Evolutionary conservation across 2,113 vertebrate species (phyloP).

Genomic region (Pycnonotus jocosus): DNA sequence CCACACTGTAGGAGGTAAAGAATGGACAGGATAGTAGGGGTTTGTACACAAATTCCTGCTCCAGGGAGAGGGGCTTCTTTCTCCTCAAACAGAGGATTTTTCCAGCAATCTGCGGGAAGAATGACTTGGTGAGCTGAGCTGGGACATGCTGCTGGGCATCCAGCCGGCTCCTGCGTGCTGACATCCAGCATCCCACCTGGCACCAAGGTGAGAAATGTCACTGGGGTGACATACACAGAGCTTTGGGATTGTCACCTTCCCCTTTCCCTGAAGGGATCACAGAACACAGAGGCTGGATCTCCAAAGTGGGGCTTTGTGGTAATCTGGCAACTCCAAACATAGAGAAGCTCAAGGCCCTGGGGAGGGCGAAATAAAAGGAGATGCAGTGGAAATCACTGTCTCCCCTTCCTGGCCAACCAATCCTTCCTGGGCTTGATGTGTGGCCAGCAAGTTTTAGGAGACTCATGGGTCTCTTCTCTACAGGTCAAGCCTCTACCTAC

Average conservation of each 20-base stretch:
- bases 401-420: not conserved
- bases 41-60: not conserved
- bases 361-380: not conserved
- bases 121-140: not conserved
- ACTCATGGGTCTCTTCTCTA: not conserved
- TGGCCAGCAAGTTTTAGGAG: not conserved
- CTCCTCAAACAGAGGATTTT: not conserved
- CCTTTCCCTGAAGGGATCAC: not conserved
- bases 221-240: not conserved
- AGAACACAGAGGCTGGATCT: accelerated
- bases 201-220: not conserved
- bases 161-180: not conserved
- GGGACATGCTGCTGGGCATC: not conserved
- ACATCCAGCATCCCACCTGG: accelerated
- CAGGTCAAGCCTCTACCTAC: not conserved
- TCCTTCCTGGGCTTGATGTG: not conserved
- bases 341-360: not conserved
- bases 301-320: accelerated
- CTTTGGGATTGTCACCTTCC: not conserved
- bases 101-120: not conserved
- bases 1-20: not conserved
- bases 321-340: not conserved
- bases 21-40: not conserved
- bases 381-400: not conserved
- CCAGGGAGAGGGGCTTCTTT: not conserved